Conservation (phyloP, 2,888 invertebrate species). For the Pristionchus mayeri region DNA sequence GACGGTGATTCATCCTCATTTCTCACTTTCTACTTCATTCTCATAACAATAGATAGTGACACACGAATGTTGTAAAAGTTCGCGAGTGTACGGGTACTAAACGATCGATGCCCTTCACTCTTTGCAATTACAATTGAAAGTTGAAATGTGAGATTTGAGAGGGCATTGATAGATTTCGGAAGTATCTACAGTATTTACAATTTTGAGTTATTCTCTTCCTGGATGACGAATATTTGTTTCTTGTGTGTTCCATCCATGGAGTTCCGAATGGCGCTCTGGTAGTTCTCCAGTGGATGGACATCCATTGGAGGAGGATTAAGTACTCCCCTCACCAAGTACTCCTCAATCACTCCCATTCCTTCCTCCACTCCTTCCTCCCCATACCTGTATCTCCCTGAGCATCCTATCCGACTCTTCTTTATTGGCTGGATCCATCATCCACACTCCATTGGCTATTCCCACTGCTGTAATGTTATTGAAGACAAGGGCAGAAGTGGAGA, state of each 20-base stretch:
- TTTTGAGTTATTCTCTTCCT: neutral
- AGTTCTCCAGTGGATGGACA: conserved; percentile 51
- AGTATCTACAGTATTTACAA: neutral
- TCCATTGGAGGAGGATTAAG: conserved; percentile 64
- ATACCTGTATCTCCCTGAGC: conserved; percentile 47
- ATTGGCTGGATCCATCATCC: conserved; percentile 80
- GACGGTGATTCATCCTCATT: neutral
- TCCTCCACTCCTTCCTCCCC: neutral
- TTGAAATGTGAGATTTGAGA: neutral
- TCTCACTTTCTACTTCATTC: too few species aligned
- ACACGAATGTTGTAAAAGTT: neutral
- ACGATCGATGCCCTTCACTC: neutral
- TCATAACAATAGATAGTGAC: neutral
- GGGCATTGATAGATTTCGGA: neutral
- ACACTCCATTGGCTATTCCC: conserved; percentile 82
- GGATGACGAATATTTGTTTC: conserved; percentile 59
- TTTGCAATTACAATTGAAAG: neutral
- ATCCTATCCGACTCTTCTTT: conserved; percentile 52
- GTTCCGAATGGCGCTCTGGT: conserved; percentile 53
- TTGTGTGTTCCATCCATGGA: conserved; percentile 55
- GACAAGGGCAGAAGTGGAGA: conserved; percentile 86
- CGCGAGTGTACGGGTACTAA: neutral
- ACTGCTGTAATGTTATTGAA: conserved; percentile 86
- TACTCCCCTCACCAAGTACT: conserved; percentile 55
- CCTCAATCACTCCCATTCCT: conserved; percentile 28